These are phyloP conservation scores for Drosophila subsilvestris DNA, from an alignment of 2,888 invertebrate species.

Conservation along the genomic window DNA sequence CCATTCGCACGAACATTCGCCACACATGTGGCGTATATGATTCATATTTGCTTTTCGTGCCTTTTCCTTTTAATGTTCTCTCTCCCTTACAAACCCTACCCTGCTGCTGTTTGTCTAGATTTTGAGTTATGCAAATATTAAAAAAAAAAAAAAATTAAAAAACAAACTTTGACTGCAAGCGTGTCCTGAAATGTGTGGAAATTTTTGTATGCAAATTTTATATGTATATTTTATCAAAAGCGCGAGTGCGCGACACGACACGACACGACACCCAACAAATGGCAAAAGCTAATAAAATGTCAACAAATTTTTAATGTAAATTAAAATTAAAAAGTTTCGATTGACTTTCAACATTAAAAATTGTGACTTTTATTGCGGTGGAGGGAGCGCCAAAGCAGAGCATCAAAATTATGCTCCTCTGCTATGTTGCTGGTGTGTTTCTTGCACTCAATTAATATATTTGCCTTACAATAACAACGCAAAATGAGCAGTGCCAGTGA, in stretches of 20 bases:
- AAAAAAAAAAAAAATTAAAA: slow-evolving; percentile 2
- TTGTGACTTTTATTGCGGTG: not conserved
- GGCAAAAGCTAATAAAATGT: slow-evolving; percentile 39
- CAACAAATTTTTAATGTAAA: slow-evolving; percentile 67
- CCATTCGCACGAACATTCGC: slow-evolving; percentile 23
- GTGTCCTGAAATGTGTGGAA: slow-evolving; percentile 29
- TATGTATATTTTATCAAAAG: slow-evolving; percentile 25
- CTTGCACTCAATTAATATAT: too few species aligned
- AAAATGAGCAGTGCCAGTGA: too few species aligned
- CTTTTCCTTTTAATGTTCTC: slow-evolving; percentile 57
- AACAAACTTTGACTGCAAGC: slow-evolving; percentile 16
- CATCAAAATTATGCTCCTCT: too few species aligned
- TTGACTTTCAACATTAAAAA: slow-evolving; percentile 39
- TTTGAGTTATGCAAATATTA: slow-evolving; percentile 68
- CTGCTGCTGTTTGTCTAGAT: slow-evolving; percentile 45
- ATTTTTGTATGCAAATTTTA: slow-evolving; percentile 33
- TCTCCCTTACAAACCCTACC: too few species aligned
- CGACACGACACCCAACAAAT: slow-evolving; percentile 27
- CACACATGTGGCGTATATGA: slow-evolving; percentile 69
- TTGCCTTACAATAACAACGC: too few species aligned
- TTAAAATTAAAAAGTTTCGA: slow-evolving; percentile 67
- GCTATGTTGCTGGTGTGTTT: too few species aligned
- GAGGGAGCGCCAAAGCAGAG: not conserved
- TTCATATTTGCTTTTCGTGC: slow-evolving; percentile 69
- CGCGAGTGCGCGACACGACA: not conserved